Base-by-base conservation (phyloP, 1,140 invertebrate genomes). In the Mercenaria mercenaria region DNA sequence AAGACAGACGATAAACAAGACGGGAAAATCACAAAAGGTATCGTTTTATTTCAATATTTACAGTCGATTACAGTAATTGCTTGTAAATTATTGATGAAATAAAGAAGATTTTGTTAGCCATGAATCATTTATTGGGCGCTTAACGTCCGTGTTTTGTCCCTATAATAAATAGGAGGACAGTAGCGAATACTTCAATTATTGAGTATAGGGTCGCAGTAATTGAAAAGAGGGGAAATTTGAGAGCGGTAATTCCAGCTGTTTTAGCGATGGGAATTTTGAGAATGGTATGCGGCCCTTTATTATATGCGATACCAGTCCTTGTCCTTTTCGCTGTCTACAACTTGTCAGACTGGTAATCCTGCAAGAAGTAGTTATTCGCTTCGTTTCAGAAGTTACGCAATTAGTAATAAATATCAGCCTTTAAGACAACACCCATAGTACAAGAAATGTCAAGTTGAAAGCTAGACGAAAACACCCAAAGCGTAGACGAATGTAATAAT, bases 71-170 rank as follows among this genome's bases (percentile, higher is more conserved):
- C 64, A 72, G 83, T 85, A 85, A 85, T 85, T 85, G 83, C 64
- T 85, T 85, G 83, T 85, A 85, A 85, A 85, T 85, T 85, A 85
- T 85, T 85, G 69, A 85, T 85, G 83, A 56, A 85, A 85, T 72
- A 74, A 72, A 85, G 47, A 34, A 43, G 64, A 72, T 47, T 85
- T 85, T 47, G 64, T 52, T 85, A 34, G 41, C 32, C 64, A 85
- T 85, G 69, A 85, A 85, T 85, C 83, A 74, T 85, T 85, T 74
- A 85, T 85, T 39, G 64, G 64, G 76, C 69, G 37, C 26, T 85
- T 56, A 72, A 59, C 64, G 83, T 69, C 50, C 50, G 34, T 72
- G 67, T 85, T 74, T 69, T 74, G 83, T 74, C 26, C 50, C 47
- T 52, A 15, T 85, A 85, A 85, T 85, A 74, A 85, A 72, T 50